These are phyloP conservation scores for Nephrocerus scutellatus DNA, from an alignment of 2,888 invertebrate genomes.

Conservation along the genomic window DNA sequence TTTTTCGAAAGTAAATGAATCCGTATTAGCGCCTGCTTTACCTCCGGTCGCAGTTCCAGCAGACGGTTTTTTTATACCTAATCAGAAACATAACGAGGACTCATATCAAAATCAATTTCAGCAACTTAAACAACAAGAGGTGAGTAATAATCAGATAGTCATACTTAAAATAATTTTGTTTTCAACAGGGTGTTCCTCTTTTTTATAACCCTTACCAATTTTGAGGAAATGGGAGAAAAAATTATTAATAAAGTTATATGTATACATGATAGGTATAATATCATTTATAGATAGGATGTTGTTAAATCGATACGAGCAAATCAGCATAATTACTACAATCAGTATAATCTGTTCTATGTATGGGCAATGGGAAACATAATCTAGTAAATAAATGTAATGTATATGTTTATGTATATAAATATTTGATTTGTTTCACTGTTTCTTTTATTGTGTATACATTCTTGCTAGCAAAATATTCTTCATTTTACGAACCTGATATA, in stretches of 20 bases:
- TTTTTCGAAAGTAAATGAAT: constrained; percentile 38
- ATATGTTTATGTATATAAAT: constrained; percentile 12
- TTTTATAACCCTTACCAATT: constrained; percentile 31
- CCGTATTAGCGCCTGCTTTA: constrained; percentile 44
- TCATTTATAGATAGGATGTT: too few species aligned
- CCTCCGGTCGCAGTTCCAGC: constrained; percentile 42
- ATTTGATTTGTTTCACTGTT: too few species aligned
- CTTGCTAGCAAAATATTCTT: too few species aligned
- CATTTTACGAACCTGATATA: too few species aligned
- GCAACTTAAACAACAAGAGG: constrained; percentile 23
- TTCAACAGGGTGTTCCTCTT: constrained; percentile 25
- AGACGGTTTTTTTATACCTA: constrained; percentile 44
- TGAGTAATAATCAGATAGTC: background rate
- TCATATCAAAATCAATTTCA: constrained; percentile 28
- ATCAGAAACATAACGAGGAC: constrained; percentile 20
- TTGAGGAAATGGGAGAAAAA: constrained; percentile 23
- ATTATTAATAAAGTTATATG: constrained; percentile 5
- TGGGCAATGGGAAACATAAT: background rate
- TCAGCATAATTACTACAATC: too few species aligned
- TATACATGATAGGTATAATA: constrained; percentile 1
- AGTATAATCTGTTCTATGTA: too few species aligned
- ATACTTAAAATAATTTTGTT: background rate
- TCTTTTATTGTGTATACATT: background rate
- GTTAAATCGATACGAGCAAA: too few species aligned
- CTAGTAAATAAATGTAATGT: constrained; percentile 4